Conservation (phyloP, 2,113 vertebrate genomes). For the Bujurquina vittata region DNA sequence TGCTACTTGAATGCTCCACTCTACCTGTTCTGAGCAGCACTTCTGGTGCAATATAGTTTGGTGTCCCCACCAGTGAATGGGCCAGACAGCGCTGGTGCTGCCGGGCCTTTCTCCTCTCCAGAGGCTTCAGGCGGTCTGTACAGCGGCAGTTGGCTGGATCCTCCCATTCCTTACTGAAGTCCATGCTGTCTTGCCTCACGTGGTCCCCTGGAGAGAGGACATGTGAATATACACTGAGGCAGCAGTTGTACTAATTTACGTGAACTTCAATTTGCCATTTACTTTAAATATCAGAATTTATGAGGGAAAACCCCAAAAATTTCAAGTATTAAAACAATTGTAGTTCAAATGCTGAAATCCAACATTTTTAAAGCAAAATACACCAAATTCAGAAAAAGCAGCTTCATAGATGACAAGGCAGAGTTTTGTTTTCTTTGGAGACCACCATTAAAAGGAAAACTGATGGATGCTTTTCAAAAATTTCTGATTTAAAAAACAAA, state of each 20-base stretch:
- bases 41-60: constrained; percentile 98
- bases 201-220: constrained; percentile 86
- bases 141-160: constrained; percentile 91
- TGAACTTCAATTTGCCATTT: no score
- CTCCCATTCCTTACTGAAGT: constrained; percentile 98
- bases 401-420: no score
- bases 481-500: no score
- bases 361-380: no score
- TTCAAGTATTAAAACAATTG: no score
- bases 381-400: no score
- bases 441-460: neutral
- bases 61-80: constrained; percentile 96
- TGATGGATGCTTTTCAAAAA: neutral
- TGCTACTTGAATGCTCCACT: no score
- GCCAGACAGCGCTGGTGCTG: constrained; percentile 97
- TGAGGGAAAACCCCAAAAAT: no score
- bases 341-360: no score
- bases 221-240: neutral
- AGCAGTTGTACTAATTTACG: no score
- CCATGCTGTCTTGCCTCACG: constrained; percentile 96
- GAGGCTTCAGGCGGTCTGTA: constrained; percentile 91
- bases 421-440: neutral
- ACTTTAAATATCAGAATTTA: no score
- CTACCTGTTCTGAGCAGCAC: constrained; percentile 95
- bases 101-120: constrained; percentile 92